phyloP scores from a whole-genome alignment of 2,888 invertebrate genomes.

The Psococerastis gibbosa region DNA sequence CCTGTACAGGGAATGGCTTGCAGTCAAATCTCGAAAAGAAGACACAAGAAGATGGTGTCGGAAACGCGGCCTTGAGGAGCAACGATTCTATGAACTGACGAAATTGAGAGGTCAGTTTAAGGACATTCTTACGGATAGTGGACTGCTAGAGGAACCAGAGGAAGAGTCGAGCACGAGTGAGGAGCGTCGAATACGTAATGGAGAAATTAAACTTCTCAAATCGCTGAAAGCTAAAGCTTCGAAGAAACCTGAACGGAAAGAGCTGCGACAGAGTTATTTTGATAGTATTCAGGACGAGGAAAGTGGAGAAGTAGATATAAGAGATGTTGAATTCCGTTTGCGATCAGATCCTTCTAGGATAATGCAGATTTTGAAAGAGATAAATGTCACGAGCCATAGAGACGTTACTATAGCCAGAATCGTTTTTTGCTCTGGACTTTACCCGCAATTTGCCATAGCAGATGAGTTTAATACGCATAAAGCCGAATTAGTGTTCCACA shows the following conservation, averaged over 20 bases:
- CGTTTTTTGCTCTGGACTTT: constrained; percentile 79
- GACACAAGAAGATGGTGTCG: constrained; percentile 65
- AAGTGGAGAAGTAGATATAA: constrained; percentile 44
- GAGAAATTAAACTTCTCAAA: constrained; percentile 72
- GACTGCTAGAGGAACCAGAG: constrained; percentile 28
- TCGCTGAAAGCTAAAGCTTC: constrained; percentile 56
- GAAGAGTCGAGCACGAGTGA: constrained; percentile 37
- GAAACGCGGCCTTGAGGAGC: constrained; percentile 83
- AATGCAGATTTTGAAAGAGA: constrained; percentile 4
- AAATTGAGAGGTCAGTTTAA: constrained; percentile 62
- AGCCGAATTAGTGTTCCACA: constrained; percentile 66
- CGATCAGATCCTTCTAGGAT: constrained; percentile 42
- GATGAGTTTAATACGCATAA: constrained; percentile 80
- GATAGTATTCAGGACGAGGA: constrained; percentile 31
- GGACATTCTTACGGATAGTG: constrained; percentile 2
- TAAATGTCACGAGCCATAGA: constrained; percentile 27
- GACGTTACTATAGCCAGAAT: constrained; percentile 53
- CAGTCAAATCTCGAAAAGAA: constrained; percentile 40
- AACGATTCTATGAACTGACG: constrained; percentile 89
- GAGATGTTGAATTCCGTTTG: constrained; percentile 74
- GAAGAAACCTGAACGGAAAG: constrained; percentile 45
- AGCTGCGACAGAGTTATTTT: constrained; percentile 36
- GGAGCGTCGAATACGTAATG: constrained; percentile 66
- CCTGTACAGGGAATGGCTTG: constrained; percentile 75
- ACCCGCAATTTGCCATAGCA: constrained; percentile 87